Conservation (phyloP, 2,113 vertebrate species). For the Paradoxurus hermaphroditus region DNA sequence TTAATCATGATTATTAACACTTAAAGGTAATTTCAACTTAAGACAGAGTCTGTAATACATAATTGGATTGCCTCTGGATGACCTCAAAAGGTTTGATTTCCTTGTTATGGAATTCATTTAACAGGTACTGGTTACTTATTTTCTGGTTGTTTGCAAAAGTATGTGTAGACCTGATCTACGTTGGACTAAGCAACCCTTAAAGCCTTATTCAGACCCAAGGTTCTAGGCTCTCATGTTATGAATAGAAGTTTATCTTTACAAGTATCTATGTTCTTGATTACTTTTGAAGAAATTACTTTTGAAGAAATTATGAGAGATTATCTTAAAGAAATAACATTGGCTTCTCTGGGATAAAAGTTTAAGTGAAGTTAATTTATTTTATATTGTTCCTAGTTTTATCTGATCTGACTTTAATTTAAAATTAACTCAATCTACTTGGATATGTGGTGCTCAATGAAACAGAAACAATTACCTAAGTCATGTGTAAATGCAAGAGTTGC, state of each 20-base stretch:
- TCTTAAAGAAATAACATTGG: conserved; percentile 41
- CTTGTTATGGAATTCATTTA: not conserved
- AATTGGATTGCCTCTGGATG: not conserved
- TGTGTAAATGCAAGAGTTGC: not conserved
- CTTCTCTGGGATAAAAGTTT: conserved; percentile 47
- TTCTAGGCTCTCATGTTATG: not conserved
- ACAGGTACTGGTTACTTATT: not conserved
- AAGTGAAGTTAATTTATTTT: conserved; percentile 62
- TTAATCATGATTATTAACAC: conserved; percentile 40
- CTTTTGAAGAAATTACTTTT: conserved; percentile 38
- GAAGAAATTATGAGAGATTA: conserved; percentile 42
- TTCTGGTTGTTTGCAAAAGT: not conserved
- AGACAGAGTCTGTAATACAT: not conserved
- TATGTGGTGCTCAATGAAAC: conserved; percentile 18
- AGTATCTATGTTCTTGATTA: not conserved
- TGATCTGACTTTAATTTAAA: conserved; percentile 65
- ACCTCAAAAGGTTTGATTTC: not conserved
- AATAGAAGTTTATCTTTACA: conserved; percentile 12
- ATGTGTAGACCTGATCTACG: not conserved
- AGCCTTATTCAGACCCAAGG: not conserved
- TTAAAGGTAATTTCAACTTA: conserved; percentile 4
- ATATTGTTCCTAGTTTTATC: conserved; percentile 51
- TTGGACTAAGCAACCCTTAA: not conserved
- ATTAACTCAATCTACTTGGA: conserved; percentile 40
- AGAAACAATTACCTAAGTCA: conserved; percentile 22